Percentiles rank a stretch among this genome's conserved stretches.
Conservation (phyloP, 2,888 invertebrate genomes). For the Spisula subtruncata region DNA sequence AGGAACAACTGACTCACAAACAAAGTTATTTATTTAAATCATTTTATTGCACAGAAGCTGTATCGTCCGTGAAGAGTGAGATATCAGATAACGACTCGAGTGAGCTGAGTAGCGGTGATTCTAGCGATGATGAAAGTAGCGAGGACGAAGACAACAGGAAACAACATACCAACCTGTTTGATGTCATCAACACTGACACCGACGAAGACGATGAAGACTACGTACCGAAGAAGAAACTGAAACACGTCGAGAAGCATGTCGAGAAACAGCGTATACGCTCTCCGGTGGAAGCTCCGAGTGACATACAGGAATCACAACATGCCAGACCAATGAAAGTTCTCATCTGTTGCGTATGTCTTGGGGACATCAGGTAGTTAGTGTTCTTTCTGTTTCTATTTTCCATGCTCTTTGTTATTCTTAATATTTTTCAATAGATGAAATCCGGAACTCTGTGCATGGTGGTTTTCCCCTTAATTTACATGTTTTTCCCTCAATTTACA, state of each 20-base stretch:
- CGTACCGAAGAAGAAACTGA: constrained; percentile 77
- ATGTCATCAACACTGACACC: constrained; percentile 70
- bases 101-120: constrained; percentile 89
- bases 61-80: constrained; percentile 34
- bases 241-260: constrained; percentile 62
- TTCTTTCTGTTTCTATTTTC: not conserved
- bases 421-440: too few species aligned
- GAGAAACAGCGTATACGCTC: constrained; percentile 73
- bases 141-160: constrained; percentile 89
- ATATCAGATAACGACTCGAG: constrained; percentile 31
- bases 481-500: too few species aligned
- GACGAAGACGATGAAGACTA: constrained; percentile 81
- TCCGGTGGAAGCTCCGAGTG: constrained; percentile 55
- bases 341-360: constrained; percentile 97
- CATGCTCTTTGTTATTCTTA: too few species aligned
- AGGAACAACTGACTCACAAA: too few species aligned
- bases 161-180: constrained; percentile 64
- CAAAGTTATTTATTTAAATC: too few species aligned
- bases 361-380: constrained; percentile 90
- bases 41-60: not conserved
- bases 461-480: too few species aligned
- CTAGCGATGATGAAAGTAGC: constrained; percentile 91
- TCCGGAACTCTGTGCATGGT: too few species aligned
- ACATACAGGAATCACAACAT: constrained; percentile 38
- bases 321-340: constrained; percentile 89